Base-by-base conservation (phyloP, 2,797 vertebrate genomes). In the Coregonus suidteri region DNA sequence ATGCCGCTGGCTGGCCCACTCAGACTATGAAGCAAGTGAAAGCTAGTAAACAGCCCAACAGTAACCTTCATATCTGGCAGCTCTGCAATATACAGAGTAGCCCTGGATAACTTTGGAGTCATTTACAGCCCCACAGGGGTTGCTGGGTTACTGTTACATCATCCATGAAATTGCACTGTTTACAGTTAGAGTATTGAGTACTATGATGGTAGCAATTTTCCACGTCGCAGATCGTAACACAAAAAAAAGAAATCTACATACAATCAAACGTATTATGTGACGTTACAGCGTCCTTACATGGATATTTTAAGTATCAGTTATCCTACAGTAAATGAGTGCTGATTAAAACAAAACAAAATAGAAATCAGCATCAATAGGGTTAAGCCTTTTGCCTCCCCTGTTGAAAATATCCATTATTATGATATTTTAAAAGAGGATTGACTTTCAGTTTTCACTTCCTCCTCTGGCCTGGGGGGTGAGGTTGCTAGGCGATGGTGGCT, bases 401-500 rank as follows among this genome's bases (percentile, higher is more conserved):
- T 84, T 88, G 76, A 84, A 90, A 90, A 88, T 75, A 78, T 84
- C 83, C 82, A 86, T 86, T 85, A 90, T 86, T 86, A 81, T 82
- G 78, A 87, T 77, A 73, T 85, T 82, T 85, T 77, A 80, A 77
- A 88, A 88, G 85, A 77, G 83, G 89, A 92, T 92, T 89, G 62
- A 76, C 81, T 92, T 93, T 91, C 91, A 81, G 75, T 80, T 88
- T 87, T 81, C 86, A 83, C 87, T 88, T 92, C 88, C 88, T 80
- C 78, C 88, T 77, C 69, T 73, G 85, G 86, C 89, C 88, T 82
- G 80, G 88, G 85, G 92, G 86, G 80, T 83, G 86, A 83, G 86
- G 93, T 92, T 93, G 92, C 93, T 91, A 92, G 88, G 93, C 81
- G 71, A 93, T 92, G 83, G 88, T 82, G 86, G 79, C 89, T 90